Evolutionary conservation across 2,797 vertebrate genomes (phyloP), one percentile per base, ranked within the genome.

Genomic region (Pseudochirops cupreus): DNA sequence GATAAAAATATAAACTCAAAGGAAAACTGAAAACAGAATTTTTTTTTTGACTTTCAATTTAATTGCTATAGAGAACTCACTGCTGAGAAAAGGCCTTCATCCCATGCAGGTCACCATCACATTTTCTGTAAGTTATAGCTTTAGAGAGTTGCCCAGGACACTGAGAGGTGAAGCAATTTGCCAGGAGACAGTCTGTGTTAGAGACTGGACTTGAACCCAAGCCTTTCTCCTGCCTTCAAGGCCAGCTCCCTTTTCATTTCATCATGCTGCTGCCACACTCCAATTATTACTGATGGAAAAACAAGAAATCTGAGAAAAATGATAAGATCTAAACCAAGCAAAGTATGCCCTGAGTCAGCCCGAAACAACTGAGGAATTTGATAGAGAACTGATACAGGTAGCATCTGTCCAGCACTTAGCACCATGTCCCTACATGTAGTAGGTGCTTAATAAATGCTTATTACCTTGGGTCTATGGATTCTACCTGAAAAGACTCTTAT

Each of bases 211-310:
- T 87, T 87, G 74, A 87, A 87, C 50, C 24, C 24, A 87, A 14
- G 9, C 9, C 39, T 50, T 87, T 50, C 39, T 94, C 74, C 74
- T 87, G 39, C 9, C 39, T 93, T 50, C 74, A 87, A 46, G 74
- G 9, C 21, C 74, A 46, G 10, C 1, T 87, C 24, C 39, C 9
- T 11, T 26, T 26, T 7, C 46, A 50, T 21, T 10, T 87, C 50
- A 55, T 92, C 91, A 91, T 59, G 55, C 91, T 92, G 96, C 55
- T 33, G 54, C 6, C 31, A 5, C 14, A 62, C 16, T 55, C 26
- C 54, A 4, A 50, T 96, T 82, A 55, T 93, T 96, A 96, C 2
- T 92, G 92, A 94, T 33, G 46, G 90, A 67, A 96, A 97, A 91
- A 91, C 56, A 91, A 94, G 33, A 56, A 28, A 39, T 91, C 52